Percentiles rank a stretch among this genome's conserved stretches.
phyloP scores from a whole-genome alignment of 1,140 invertebrate species.

The Homarus americanus region DNA sequence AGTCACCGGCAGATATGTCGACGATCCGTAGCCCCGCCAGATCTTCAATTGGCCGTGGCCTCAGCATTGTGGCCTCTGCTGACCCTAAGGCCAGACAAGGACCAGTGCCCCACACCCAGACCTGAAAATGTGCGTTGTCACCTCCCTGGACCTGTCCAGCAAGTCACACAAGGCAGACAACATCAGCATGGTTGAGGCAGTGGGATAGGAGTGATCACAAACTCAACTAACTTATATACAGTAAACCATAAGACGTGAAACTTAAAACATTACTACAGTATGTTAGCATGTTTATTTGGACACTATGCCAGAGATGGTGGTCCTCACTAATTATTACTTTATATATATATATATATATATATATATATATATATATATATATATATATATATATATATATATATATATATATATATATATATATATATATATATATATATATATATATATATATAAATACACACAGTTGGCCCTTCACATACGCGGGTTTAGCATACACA shows the following conservation, averaged over 20 bases:
- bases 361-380: no score
- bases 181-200: conserved; percentile 45
- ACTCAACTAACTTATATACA: background rate
- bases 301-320: background rate
- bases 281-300: no score
- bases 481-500: no score
- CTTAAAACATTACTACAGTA: background rate
- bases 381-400: no score
- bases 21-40: conserved; percentile 78
- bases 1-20: conserved; percentile 81
- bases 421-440: no score
- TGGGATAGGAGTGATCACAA: conserved; percentile 6
- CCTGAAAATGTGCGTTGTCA: conserved; percentile 77
- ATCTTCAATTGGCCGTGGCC: conserved; percentile 80
- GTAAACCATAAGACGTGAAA: background rate
- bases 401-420: no score
- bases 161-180: conserved; percentile 12
- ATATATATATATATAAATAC: no score
- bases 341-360: no score
- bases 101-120: conserved; percentile 84
- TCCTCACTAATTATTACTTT: no score
- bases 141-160: conserved; percentile 43
- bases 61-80: conserved; percentile 81
- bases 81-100: conserved; percentile 82
- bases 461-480: no score